Evolutionary conservation across 1,140 invertebrate genomes (phyloP).

Genomic region (Leptopilina boulardi): DNA sequence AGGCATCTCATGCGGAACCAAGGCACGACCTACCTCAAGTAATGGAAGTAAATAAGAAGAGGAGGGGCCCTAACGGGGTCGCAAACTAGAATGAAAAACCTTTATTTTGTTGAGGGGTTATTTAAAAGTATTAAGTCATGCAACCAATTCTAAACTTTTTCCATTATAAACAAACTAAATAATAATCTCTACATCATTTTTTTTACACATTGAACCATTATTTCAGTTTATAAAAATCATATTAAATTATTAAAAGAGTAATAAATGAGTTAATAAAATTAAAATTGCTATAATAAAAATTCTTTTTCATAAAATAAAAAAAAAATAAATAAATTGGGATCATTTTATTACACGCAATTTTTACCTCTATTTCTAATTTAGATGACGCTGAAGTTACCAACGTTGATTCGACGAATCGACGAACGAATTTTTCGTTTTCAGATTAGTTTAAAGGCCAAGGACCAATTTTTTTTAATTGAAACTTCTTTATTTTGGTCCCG

Average conservation of each 20-base stretch:
- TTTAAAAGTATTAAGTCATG: not conserved
- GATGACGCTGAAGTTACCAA: too few species aligned
- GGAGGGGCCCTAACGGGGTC: not conserved
- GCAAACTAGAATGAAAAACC: conserved; percentile 15
- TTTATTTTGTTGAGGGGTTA: not conserved
- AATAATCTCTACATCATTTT: not conserved
- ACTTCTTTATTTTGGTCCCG: too few species aligned
- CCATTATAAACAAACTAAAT: not conserved
- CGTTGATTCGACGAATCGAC: too few species aligned
- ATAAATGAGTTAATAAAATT: not conserved
- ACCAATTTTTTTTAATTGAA: too few species aligned
- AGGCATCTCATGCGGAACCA: conserved; percentile 30
- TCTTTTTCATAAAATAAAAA: too few species aligned
- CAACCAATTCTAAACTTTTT: not conserved
- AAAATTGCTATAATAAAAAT: too few species aligned
- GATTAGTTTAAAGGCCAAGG: too few species aligned
- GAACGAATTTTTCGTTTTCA: too few species aligned
- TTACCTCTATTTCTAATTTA: too few species aligned
- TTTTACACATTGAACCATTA: not conserved
- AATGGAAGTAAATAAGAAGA: conserved; percentile 21
- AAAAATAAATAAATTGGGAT: too few species aligned
- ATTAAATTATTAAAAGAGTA: not conserved
- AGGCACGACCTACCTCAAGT: conserved; percentile 28
- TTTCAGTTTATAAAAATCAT: not conserved
- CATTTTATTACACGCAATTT: too few species aligned